Evolutionary conservation across 2,113 vertebrate species (phyloP), one percentile per base, ranked within the genome.

Genomic region (Siphamia tubifer): DNA sequence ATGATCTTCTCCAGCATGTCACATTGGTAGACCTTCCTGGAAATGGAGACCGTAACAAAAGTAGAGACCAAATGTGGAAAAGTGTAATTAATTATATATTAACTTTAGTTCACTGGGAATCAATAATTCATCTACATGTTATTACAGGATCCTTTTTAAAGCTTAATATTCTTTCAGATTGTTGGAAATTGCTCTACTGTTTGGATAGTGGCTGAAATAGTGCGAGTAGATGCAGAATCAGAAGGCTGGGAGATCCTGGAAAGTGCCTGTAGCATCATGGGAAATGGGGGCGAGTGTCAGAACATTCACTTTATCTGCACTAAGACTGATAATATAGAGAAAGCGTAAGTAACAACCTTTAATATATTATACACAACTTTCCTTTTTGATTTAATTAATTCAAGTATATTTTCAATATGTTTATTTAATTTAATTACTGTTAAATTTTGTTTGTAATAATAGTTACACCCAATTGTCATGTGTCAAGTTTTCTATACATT

Each of bases 11-110:
- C 0, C 53, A 60, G 52, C 57, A 79, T 7, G 48, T 87, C 53
- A 82, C 75, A 40, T 23, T 83, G 24, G 81, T 86, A 52, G 86
- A 88, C 19, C 69, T 88, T 76, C 84, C 82, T 65, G 86, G 84
- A 68, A 83, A 24, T 55, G 84, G 86, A 2, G 82, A 88, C 23
- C 12, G 61, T 17, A 86, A 88, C 67, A 83, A 80, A 20, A 75
- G 60, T 13, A 51, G 84, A 68, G 60, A 85, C 35, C 4, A 60
- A 3, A 85, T 83, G 79, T 88, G 84, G 82, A 79, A 81, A 79
- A 3, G 0, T 58, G 79, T 85, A 40, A 61, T 23, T n/a, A n/a
- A n/a, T 61, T 1, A 32, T 35, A 32, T 8, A 45, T 6, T 11
- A 25, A 7, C 23, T 25, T 8, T n/a, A n/a, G n/a, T n/a, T n/a